These are phyloP conservation scores for Eubasilissa regina DNA, from an alignment of 1,140 invertebrate genomes.

Conservation along the genomic window DNA sequence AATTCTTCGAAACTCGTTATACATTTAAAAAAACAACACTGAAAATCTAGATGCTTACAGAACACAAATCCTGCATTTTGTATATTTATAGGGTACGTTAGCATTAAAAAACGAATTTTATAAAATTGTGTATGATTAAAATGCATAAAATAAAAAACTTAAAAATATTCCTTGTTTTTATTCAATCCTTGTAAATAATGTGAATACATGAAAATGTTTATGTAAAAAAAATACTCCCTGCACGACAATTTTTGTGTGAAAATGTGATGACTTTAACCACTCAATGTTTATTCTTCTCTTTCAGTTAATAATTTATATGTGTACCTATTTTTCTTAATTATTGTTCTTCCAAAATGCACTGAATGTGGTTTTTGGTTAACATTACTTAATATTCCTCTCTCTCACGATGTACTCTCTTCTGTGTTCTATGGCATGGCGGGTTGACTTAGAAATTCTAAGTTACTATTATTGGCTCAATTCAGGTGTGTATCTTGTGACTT, in stretches of 20 bases:
- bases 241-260: constrained; percentile 23
- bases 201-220: neutral
- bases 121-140: constrained; percentile 39
- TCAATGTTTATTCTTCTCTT: constrained; percentile 8
- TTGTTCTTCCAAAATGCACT: constrained; percentile 34
- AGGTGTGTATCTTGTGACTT: neutral
- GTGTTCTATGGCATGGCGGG: constrained; percentile 11
- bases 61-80: constrained; percentile 52
- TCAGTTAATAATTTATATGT: constrained; percentile 2
- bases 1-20: neutral
- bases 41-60: neutral
- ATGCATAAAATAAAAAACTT: constrained; percentile 55
- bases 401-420: neutral
- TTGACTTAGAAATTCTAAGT: constrained; percentile 12
- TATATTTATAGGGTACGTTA: constrained; percentile 54
- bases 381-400: neutral
- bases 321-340: constrained; percentile 15
- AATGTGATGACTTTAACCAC: constrained; percentile 43
- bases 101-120: constrained; percentile 45
- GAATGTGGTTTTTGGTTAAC: constrained; percentile 37
- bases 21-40: neutral
- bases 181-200: neutral
- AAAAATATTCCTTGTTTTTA: constrained; percentile 46
- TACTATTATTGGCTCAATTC: neutral
- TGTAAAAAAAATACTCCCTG: neutral